These are phyloP conservation scores for Brachyptera putata DNA, from an alignment of 2,888 invertebrate species.

Conservation along the genomic window DNA sequence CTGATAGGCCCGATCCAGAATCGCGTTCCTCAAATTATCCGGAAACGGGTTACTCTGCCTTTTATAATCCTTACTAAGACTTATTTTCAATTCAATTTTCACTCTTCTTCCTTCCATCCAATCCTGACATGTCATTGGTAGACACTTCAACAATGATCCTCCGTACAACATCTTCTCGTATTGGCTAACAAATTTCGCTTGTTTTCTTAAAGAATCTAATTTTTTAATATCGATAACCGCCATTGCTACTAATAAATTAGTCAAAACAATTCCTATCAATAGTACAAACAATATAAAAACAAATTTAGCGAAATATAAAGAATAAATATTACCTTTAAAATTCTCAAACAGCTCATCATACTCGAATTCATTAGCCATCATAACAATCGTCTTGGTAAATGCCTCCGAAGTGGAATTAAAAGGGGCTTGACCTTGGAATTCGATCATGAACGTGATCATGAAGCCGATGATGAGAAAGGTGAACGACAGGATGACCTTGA, in stretches of 20 bases:
- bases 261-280: background rate
- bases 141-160: background rate
- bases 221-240: background rate
- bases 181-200: background rate
- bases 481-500: background rate
- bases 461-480: background rate
- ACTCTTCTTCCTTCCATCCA: no score
- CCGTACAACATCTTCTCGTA: background rate
- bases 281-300: slow-evolving; percentile 1
- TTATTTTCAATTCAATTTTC: background rate
- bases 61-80: background rate
- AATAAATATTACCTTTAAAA: background rate
- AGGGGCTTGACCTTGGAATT: background rate
- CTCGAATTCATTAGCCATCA: slow-evolving; percentile 15
- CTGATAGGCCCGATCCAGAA: background rate
- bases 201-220: background rate
- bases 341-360: background rate
- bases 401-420: background rate
- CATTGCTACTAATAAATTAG: background rate
- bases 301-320: background rate
- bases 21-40: background rate
- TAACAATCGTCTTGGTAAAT: slow-evolving; percentile 3
- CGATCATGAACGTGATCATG: background rate
- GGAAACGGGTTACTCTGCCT: no score
- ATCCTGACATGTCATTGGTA: background rate